Percentiles rank a stretch among this genome's conserved stretches.
Evolutionary conservation across 92 coral and sea anemone genomes (phyloP).

Genomic region (Meandrina meandrites): DNA sequence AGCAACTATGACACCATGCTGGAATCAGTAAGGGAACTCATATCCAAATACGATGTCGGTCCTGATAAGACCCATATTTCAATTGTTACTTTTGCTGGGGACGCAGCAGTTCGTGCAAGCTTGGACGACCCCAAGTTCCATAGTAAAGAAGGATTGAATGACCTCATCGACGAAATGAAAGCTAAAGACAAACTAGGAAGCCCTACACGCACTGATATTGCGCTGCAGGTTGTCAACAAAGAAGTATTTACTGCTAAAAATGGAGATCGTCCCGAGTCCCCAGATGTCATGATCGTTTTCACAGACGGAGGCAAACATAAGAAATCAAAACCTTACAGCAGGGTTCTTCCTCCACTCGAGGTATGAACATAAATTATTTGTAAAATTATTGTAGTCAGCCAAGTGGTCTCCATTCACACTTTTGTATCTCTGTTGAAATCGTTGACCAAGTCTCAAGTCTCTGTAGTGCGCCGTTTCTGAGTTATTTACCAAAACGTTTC

Average conservation of each 20-base stretch:
- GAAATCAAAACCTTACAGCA: too few species aligned
- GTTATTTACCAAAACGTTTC: too few species aligned
- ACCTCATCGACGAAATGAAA: conserved; percentile 15
- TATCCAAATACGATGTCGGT: conserved; percentile 26
- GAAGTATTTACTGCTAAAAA: too few species aligned
- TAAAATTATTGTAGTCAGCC: neutral
- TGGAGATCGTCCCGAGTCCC: too few species aligned
- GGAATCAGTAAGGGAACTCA: conserved; percentile 14
- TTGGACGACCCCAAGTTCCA: neutral
- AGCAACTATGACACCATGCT: conserved; percentile 29
- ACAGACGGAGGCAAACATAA: too few species aligned
- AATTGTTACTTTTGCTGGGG: neutral
- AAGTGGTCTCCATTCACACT: too few species aligned
- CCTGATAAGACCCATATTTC: conserved; percentile 4
- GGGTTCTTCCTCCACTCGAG: too few species aligned
- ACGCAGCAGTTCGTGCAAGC: conserved; percentile 3
- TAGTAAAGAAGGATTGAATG: neutral
- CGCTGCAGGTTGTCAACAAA: too few species aligned
- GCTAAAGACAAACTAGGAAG: neutral
- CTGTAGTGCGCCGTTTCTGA: too few species aligned
- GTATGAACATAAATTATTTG: neutral
- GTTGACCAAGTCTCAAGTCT: too few species aligned
- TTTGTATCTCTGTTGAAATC: too few species aligned
- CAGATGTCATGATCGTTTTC: too few species aligned
- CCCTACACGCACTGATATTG: conserved; percentile 11